Base-by-base conservation (phyloP, 53 echinoderm and acorn worm species). In the Henricia sp. region DNA sequence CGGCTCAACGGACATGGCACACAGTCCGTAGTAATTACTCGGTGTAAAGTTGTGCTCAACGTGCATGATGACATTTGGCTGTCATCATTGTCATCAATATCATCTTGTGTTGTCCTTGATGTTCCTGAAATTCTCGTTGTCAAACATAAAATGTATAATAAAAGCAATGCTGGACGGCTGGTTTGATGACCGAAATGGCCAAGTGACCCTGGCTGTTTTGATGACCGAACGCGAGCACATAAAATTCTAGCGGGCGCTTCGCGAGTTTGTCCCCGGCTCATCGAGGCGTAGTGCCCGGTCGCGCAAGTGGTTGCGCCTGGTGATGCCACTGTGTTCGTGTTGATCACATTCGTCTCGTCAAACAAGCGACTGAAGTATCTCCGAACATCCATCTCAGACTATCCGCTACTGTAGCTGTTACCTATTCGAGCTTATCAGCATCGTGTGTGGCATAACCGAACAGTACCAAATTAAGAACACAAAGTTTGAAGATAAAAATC, bases 341-440 rank as follows among this genome's bases (percentile, higher is more conserved):
- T 11, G 29, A 58, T 43, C 16, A 42, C 59, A 13, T 40, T 29
- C 42, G 37, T 41, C 42, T 37, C 39, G 23, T 38, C n/a, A 24
- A 27, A 58, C 34, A 34, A 33, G 30, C 63, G 21, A 4, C 27
- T 29, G 41, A 60, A 30, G 21, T 13, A 46, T 30, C 62, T 62
- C 64, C 64, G 35, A 64, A 48, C 63, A 80, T 64, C 34, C 64
- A 50, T 80, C 33, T 14, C 23, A 46, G 80, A 64, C 80, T 80
- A 64, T 64, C 80, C 64, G 64, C 48, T 80, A n/a, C 62, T 80
- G n/a, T 41, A 34, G 46, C 10, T 64, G 80, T 80, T 64, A 80
- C 80, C 80, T 80, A 17, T 64, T 16, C 19, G 42, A 46, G 35
- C 20, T 64, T 80, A 44, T 16, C 3, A 30, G 33, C 80, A 80